These are phyloP conservation scores for Octomys mimax DNA, from an alignment of 2,797 vertebrate species.

Conservation along the genomic window DNA sequence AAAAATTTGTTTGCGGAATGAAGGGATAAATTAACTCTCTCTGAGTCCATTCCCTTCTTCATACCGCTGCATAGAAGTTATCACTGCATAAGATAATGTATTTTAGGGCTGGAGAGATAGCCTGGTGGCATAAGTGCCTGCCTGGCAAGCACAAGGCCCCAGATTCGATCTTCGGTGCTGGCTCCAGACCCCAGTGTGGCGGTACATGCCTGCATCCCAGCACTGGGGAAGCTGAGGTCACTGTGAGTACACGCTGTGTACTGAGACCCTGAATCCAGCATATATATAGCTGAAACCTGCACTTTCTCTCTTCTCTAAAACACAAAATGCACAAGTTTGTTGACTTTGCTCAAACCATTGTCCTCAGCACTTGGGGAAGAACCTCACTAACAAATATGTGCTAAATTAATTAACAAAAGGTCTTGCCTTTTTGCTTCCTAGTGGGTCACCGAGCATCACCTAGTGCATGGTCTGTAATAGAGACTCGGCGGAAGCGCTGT, in stretches of 20 bases:
- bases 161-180: too few species aligned
- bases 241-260: too few species aligned
- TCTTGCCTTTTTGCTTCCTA: not conserved
- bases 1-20: not conserved
- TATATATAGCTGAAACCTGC: not conserved
- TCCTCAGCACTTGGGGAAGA: not conserved
- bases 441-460: not conserved
- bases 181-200: too few species aligned
- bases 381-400: not conserved
- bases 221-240: too few species aligned
- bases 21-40: not conserved
- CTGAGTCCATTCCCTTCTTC: not conserved
- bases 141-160: too few species aligned
- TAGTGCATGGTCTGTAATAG: not conserved
- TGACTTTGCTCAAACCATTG: slow-evolving; percentile 1
- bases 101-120: not conserved
- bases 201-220: too few species aligned
- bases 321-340: not conserved
- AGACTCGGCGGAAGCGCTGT: not conserved
- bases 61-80: not conserved
- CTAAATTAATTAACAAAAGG: not conserved
- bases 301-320: not conserved
- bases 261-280: too few species aligned
- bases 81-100: not conserved
- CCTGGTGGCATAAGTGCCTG: too few species aligned